Conservation (phyloP, 1,140 invertebrate species). For the Drosophila bocqueti region DNA sequence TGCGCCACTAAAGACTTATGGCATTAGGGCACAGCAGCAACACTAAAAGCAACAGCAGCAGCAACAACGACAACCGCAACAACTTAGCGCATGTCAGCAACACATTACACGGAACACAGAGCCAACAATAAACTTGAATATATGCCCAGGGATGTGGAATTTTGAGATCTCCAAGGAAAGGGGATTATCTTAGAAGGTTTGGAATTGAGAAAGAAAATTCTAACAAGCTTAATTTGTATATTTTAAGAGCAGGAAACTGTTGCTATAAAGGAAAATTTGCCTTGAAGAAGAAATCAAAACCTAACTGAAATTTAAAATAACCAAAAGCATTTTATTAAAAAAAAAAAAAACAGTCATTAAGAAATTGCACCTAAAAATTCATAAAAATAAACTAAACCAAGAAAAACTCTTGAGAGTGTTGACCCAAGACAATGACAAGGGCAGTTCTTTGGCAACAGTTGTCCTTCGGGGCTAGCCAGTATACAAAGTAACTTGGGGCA, state of each 20-base stretch:
- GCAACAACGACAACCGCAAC: conserved; percentile 43
- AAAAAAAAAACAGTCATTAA: conserved; percentile 15
- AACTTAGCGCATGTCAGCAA: conserved; percentile 71
- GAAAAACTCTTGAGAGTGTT: conserved; percentile 4
- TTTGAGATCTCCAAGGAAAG: not conserved
- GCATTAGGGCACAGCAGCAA: conserved; percentile 62
- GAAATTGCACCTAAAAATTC: conserved; percentile 18
- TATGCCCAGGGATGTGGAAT: conserved; percentile 16
- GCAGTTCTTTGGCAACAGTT: not conserved
- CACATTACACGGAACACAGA: conserved; percentile 63
- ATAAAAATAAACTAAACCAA: not conserved
- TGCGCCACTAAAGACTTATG: conserved; percentile 65
- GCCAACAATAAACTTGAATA: conserved; percentile 27
- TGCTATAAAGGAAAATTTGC: not conserved
- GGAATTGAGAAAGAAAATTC: too few relatives aligned
- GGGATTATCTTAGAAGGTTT: not conserved
- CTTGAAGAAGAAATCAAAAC: too few relatives aligned
- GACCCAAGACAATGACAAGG: conserved; percentile 10
- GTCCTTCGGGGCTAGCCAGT: not conserved
- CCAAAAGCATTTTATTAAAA: not conserved
- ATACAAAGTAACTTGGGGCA: conserved; percentile 17
- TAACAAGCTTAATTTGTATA: not conserved
- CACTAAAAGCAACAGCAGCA: conserved; percentile 7
- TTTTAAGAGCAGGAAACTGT: not conserved
- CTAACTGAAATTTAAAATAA: not conserved